These are phyloP conservation scores for Eledone cirrhosa DNA, from an alignment of 2,888 invertebrate species.

Conservation along the genomic window DNA sequence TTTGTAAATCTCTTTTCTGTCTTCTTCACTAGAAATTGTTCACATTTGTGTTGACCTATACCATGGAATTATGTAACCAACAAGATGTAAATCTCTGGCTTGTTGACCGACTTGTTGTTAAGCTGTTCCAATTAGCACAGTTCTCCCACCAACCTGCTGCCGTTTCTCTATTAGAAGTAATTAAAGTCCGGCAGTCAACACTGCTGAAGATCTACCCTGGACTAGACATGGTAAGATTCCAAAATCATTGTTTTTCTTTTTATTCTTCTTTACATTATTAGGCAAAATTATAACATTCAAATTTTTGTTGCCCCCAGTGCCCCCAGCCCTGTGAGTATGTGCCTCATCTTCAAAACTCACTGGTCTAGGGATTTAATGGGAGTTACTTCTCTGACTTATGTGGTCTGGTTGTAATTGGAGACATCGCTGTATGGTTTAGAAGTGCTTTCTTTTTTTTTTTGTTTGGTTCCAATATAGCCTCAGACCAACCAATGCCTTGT, in stretches of 20 bases:
- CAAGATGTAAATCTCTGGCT: slow-evolving; percentile 50
- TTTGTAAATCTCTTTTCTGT: slow-evolving; percentile 5
- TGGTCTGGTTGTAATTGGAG: no score
- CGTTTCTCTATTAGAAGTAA: slow-evolving; percentile 65
- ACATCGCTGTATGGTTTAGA: no score
- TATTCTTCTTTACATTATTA: background rate
- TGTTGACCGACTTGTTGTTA: slow-evolving; percentile 67
- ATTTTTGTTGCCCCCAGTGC: no score
- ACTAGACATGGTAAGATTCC: slow-evolving; percentile 60
- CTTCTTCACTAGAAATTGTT: slow-evolving; percentile 72
- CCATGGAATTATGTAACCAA: slow-evolving; percentile 74
- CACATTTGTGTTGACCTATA: slow-evolving; percentile 79
- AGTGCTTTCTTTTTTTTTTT: no score
- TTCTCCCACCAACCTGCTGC: slow-evolving; percentile 77
- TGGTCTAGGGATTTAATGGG: no score
- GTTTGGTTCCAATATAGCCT: no score
- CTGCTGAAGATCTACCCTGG: slow-evolving; percentile 50
- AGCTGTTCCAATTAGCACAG: slow-evolving; percentile 77
- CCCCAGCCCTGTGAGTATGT: no score
- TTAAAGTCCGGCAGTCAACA: slow-evolving; percentile 46
- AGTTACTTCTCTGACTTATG: no score
- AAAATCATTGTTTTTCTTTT: background rate
- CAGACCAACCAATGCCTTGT: no score
- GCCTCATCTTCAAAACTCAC: no score
- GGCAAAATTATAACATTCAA: no score